phyloP scores from a whole-genome alignment of 1,140 invertebrate species.

The Ceratina calcarata region DNA sequence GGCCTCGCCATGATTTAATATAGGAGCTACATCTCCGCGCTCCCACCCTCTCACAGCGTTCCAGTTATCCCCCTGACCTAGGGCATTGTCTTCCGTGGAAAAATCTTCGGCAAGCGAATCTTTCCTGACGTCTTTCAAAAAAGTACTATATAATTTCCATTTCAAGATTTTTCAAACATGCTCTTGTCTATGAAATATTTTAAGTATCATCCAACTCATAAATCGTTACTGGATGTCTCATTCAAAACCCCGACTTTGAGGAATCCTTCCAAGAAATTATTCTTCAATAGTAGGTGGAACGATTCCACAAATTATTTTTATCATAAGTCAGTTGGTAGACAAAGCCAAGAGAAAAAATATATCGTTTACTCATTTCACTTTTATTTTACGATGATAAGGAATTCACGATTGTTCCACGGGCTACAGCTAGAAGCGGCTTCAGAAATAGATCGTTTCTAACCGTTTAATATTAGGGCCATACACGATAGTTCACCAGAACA shows the following conservation, averaged over 20 bases:
- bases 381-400: conserved; percentile 2
- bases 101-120: conserved; percentile 43
- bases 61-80: conserved; percentile 63
- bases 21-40: conserved; percentile 67
- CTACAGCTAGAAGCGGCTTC: not conserved
- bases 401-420: not conserved
- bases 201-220: too few species aligned
- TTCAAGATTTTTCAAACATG: not conserved
- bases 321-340: too few species aligned
- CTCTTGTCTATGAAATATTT: too few species aligned
- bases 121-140: not conserved
- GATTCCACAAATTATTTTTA: too few species aligned
- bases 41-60: conserved; percentile 71
- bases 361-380: not conserved
- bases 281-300: too few species aligned
- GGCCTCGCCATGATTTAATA: conserved; percentile 78
- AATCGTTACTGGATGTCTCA: too few species aligned
- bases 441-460: conserved; percentile 2
- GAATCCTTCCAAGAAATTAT: not conserved
- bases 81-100: conserved; percentile 55
- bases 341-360: not conserved
- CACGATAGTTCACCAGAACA: conserved; percentile 1
- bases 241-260: not conserved
- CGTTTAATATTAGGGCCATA: not conserved
- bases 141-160: too few species aligned